Percentiles rank a stretch among this genome's conserved stretches.
These are phyloP conservation scores for Neofelis nebulosa DNA, from an alignment of 2,113 vertebrate species.

Conservation along the genomic window DNA sequence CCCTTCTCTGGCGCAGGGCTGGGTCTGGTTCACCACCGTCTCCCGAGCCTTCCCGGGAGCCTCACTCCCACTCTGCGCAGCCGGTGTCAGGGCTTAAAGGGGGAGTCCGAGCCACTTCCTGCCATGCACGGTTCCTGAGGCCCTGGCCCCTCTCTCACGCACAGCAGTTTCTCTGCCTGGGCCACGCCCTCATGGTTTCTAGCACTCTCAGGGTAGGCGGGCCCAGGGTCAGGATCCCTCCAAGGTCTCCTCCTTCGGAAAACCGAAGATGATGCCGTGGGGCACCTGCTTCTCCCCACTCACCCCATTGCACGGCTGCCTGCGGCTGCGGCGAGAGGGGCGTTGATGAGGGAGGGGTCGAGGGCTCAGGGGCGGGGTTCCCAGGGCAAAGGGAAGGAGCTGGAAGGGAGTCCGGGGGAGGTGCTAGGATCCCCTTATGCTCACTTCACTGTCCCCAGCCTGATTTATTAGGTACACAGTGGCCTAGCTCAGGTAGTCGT, in stretches of 20 bases:
- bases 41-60: no score
- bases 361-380: neutral
- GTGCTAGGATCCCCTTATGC: neutral
- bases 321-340: neutral
- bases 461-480: neutral
- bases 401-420: neutral
- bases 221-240: neutral
- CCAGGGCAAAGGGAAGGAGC: neutral
- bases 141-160: neutral
- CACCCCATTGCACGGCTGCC: neutral
- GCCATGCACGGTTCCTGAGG: neutral
- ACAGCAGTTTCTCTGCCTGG: neutral
- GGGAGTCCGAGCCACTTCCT: fast-evolving
- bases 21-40: no score
- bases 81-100: neutral
- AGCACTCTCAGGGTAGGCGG: neutral
- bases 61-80: neutral
- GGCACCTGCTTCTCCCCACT: no score
- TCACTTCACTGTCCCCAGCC: neutral
- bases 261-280: neutral
- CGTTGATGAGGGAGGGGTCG: neutral
- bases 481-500: neutral
- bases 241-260: neutral
- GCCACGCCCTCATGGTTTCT: neutral
- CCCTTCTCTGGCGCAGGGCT: neutral